Base-by-base conservation (phyloP, 1,140 invertebrate genomes). In the Panagrolaimus sp. region DNA sequence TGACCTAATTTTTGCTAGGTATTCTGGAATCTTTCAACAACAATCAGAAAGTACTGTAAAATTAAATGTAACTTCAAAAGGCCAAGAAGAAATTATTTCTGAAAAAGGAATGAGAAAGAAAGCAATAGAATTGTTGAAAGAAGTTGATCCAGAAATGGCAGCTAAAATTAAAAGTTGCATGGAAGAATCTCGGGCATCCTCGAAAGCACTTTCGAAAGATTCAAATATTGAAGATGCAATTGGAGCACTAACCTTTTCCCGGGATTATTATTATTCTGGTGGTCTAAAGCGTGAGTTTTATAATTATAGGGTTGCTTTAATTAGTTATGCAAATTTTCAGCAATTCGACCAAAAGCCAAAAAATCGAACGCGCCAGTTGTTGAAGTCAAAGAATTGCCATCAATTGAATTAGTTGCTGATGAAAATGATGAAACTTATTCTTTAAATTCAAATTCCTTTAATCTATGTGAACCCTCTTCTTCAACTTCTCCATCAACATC, bases 41-140 rank as follows among this genome's bases (percentile, higher is more conserved):
- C 32, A 38, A 38, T 7, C 32, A 7, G 32, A 38, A 38, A 38
- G 32, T 38, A 38, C 7, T 38, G 32, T 7, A 38, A 38, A 7
- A 38, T 21, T 21, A 21, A n/a, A 17, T 58, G 17, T 21, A 26
- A 58, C 52, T 12, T n/a, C 14, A 28, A 26, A 58, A 12, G 28
- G 17, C 5, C 15, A 21, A 58, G 8, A 17, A 58, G 52, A 28
- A 58, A 12, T 12, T 12, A 58, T 26, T 28, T 21, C 28, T 58
- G 52, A 58, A 58, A 38, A 38, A 28, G 52, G 15, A 58, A 26
- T 58, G 52, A 58, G 52, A 24, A 58, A 58, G 1, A 5, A 28
- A 28, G 52, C 52, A 2, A 21, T 58, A 4, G 17, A 12, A 28
- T 28, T 58, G 14, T 58, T 58, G 52, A 28, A 21, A 1, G 52